Percentiles rank a stretch among this genome's conserved stretches.
These are phyloP conservation scores for Chiloscyllium plagiosum DNA, from an alignment of 2,113 vertebrate species.

Conservation along the genomic window DNA sequence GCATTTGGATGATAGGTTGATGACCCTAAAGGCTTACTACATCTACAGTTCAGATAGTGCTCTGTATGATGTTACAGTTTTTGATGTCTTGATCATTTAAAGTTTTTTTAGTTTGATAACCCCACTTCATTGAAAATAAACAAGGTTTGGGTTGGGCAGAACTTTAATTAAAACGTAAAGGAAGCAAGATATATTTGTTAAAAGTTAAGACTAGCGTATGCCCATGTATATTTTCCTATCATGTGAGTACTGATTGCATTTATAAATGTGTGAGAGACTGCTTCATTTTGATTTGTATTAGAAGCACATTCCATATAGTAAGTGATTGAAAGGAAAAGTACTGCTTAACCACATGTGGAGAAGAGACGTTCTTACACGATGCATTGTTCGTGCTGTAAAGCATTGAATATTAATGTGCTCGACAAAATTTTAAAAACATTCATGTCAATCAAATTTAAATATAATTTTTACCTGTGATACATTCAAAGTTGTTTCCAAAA, in stretches of 20 bases:
- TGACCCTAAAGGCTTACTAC: not conserved
- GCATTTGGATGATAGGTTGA: not conserved
- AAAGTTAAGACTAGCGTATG: too few relatives aligned
- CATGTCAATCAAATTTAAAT: not conserved
- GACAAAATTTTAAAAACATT: not conserved
- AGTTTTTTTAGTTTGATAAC: not conserved
- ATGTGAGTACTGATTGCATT: not conserved
- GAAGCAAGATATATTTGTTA: not conserved
- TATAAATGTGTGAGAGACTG: not conserved
- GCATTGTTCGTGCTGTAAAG: not conserved
- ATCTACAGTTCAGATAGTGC: not conserved
- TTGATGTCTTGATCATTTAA: not conserved
- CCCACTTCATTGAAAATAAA: not conserved
- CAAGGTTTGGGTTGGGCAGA: not conserved
- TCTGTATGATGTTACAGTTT: not conserved
- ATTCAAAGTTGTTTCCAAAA: constrained; percentile 7
- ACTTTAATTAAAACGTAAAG: not conserved
- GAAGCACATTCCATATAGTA: not conserved
- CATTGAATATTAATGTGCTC: not conserved
- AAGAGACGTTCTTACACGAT: not conserved
- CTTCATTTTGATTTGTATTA: not conserved
- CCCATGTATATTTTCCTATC: not conserved
- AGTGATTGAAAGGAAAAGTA: not conserved
- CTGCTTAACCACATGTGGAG: not conserved
- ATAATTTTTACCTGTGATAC: not conserved